Conservation (phyloP, 2,113 vertebrate species). For the Phrynosoma blainvillii region DNA sequence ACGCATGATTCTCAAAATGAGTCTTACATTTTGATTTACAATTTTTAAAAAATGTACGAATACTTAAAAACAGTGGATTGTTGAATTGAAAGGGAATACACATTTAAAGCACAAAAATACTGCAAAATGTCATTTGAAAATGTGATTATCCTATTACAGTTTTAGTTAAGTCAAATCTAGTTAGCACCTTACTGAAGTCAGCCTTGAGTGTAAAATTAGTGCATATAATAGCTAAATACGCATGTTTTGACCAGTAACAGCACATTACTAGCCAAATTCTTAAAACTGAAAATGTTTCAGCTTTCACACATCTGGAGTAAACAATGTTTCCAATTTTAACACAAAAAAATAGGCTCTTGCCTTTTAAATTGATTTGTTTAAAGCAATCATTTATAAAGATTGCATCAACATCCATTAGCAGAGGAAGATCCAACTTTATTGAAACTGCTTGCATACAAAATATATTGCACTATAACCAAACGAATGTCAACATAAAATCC, state of each 20-base stretch:
- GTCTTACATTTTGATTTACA: slow-evolving; percentile 83
- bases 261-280: slow-evolving; percentile 57
- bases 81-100: slow-evolving; percentile 78
- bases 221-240: slow-evolving; percentile 68
- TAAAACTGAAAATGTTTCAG: slow-evolving; percentile 60
- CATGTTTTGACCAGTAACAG: slow-evolving; percentile 62
- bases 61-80: slow-evolving; percentile 78
- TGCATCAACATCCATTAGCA: slow-evolving; percentile 82
- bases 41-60: slow-evolving; percentile 77
- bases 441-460: slow-evolving; percentile 99
- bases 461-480: slow-evolving; percentile 99
- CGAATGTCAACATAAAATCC: slow-evolving; percentile 98
- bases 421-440: slow-evolving; percentile 99
- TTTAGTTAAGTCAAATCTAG: slow-evolving; percentile 77
- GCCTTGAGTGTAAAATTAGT: slow-evolving; percentile 69
- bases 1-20: slow-evolving; percentile 80
- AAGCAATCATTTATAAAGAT: slow-evolving; percentile 86
- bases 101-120: slow-evolving; percentile 74
- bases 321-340: slow-evolving; percentile 71
- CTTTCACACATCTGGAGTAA: slow-evolving; percentile 67
- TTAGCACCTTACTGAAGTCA: slow-evolving; percentile 80
- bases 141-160: slow-evolving; percentile 70
- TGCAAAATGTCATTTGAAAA: slow-evolving; percentile 74
- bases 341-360: slow-evolving; percentile 56
- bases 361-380: slow-evolving; percentile 70